Conservation (phyloP, 2,797 vertebrate genomes). For the Danio jaintianensis region DNA sequence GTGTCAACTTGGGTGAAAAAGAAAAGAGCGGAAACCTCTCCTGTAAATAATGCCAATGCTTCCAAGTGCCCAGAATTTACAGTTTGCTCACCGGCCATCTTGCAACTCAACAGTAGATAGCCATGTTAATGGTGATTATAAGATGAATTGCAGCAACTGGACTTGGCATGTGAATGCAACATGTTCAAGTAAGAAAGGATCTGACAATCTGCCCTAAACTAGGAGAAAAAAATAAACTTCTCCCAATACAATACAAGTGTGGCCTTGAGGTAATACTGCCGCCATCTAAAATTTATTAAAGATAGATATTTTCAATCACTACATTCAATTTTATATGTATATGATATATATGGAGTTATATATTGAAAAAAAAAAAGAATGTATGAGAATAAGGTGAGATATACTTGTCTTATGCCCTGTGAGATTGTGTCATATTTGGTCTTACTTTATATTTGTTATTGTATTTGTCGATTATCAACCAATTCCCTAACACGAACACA, state of each 20-base stretch:
- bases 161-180: conserved; percentile 50
- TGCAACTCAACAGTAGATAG: conserved; percentile 45
- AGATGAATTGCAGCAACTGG: conserved; percentile 36
- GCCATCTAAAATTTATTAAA: conserved; percentile 64
- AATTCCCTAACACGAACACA: conserved; percentile 55
- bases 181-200: conserved; percentile 43
- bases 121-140: conserved; percentile 48
- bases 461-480: conserved; percentile 55
- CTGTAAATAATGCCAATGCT: conserved; percentile 52
- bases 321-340: conserved; percentile 65
- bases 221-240: conserved; percentile 39
- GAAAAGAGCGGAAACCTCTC: conserved; percentile 40
- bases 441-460: conserved; percentile 62
- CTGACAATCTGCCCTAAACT: conserved; percentile 62
- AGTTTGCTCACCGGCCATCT: conserved; percentile 42
- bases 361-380: conserved; percentile 64
- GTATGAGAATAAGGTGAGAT: conserved; percentile 62
- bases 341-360: conserved; percentile 64
- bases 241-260: conserved; percentile 61
- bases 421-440: conserved; percentile 61
- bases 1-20: conserved; percentile 28
- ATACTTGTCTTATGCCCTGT: conserved; percentile 59
- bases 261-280: conserved; percentile 67
- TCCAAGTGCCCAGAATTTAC: conserved; percentile 60
- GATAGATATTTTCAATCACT: conserved; percentile 63